Evolutionary conservation across 1,140 invertebrate species (phyloP).

Genomic region (Kradibia gibbosae): DNA sequence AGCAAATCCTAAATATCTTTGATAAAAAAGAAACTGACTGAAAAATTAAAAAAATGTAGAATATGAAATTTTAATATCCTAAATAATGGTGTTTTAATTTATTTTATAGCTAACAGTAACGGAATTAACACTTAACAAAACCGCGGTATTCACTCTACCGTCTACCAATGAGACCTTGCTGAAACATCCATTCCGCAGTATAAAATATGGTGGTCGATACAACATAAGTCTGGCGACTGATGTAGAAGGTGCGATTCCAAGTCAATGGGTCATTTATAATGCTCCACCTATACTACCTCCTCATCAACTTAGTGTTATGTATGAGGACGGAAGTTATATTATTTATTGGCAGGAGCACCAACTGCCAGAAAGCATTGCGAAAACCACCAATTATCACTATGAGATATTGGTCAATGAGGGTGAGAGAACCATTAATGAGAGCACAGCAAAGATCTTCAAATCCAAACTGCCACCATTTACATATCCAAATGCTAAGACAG

Average conservation of each 20-base stretch:
- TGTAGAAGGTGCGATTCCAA: constrained; percentile 67
- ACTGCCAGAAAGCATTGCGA: constrained; percentile 52
- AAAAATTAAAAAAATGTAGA: background rate
- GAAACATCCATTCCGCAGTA: constrained; percentile 72
- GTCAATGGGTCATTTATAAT: constrained; percentile 69
- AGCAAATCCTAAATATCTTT: too few species aligned
- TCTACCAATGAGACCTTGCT: constrained; percentile 70
- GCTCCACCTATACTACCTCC: constrained; percentile 78
- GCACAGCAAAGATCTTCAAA: constrained; percentile 69
- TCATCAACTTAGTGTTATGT: constrained; percentile 75
- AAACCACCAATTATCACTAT: constrained; percentile 74
- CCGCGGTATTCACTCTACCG: constrained; percentile 68
- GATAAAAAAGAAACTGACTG: background rate
- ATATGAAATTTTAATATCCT: background rate
- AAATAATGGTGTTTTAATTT: background rate
- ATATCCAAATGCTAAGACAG: constrained; percentile 72
- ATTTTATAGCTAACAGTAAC: constrained; percentile 73
- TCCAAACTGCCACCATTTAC: constrained; percentile 74
- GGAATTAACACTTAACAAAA: constrained; percentile 71
- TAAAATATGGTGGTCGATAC: constrained; percentile 79
- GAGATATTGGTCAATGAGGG: constrained; percentile 78
- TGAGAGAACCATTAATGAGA: constrained; percentile 70
- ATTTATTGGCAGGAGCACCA: constrained; percentile 76
- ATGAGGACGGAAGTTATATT: constrained; percentile 73
- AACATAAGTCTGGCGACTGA: constrained; percentile 76